Base-by-base conservation (phyloP, 2,888 invertebrate species). In the Cantharis flavilabris region DNA sequence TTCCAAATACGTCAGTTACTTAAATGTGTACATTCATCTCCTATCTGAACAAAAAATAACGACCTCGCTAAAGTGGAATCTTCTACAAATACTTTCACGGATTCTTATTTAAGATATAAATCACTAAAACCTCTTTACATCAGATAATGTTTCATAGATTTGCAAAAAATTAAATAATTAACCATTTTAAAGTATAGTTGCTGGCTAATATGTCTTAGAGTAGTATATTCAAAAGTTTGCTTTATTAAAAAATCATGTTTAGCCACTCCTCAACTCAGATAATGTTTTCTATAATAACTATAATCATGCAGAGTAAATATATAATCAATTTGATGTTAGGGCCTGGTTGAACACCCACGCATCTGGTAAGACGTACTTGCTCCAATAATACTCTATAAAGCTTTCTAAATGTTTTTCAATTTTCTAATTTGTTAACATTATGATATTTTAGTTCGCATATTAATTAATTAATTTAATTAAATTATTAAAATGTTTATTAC, bases 281-380 rank as follows among this genome's bases (percentile, higher is more conserved):
- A 88, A 88, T 88, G 87, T 88, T 88, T 87, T 87, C 87, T 86
- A 86, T 88, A 88, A 88, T 88, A 88, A 88, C 88, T 88, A 88
- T 88, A 88, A 88, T 88, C 88, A 88, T 84, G 86, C 85, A 86
- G 84, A 87, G 88, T 88, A 88, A 88, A 88, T 88, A 88, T 88
- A 88, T 88, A 88, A 88, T 88, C 88, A 88, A 88, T 88, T 88
- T 87, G 86, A 87, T 87, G 87, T 83, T 86, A 84, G 84, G 87
- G 86, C 84, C 84, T 84, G 86, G 86, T 84, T 83, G 83, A 83
- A 86, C 88, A 84, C 88, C 87, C 87, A 87, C 87, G 83, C 82
- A 80, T 73, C 77, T 77, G 65, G 76, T 75, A 72, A 72, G 75
- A 74, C 67, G 62, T 75, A 75, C 79, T 77, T 76, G 76, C 75